Base-by-base conservation (phyloP, 2,113 vertebrate species). In the Daphoenositta chrysoptera region DNA sequence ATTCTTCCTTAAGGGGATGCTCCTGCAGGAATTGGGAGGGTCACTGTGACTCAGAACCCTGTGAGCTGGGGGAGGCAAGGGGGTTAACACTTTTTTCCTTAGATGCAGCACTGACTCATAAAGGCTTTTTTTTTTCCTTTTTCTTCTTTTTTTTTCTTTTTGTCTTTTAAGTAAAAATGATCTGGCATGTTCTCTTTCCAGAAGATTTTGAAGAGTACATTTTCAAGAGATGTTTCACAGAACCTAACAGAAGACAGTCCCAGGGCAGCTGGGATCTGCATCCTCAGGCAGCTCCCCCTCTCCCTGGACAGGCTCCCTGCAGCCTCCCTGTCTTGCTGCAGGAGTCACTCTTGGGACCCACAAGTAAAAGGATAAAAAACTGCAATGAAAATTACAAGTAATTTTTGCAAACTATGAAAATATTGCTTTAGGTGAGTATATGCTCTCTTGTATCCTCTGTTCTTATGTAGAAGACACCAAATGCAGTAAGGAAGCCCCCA, bases 31-130 rank as follows among this genome's bases (percentile, higher is more conserved):
- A 82, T 21, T 92, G 90, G 83, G 94, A 95, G 72, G 83, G 86
- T 94, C 90, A 75, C 40, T 65, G 90, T 95, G 94, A 96, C 93
- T 96, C 94, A 97, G 88, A 96, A 27, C 83, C 45, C 2, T 6
- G 13, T 6, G 2, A 93, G 48, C 64, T 27, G 28, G 69, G 68
- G 68, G 76, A 51, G 51, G 47, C 7, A 93, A 76, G 54, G 42
- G 42, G 63, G 20, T 70, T 78, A 91, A 56, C 77, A 71, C 64
- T 87, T 92, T 71, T 90, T 94, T 70, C 92, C 90, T 94, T 89
- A 92, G 79, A 90, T 90, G 45, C 71, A 87, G 48, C 31, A 69
- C 68, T 93, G 96, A 96, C 51, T 97, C 96, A 96, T 75, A 96
- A 96, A 96, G 47, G 4, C 11, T 53, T 60, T 58, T 5, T 4